phyloP scores from a whole-genome alignment of 2,888 invertebrate genomes.

The Xanthorhoe designata region DNA sequence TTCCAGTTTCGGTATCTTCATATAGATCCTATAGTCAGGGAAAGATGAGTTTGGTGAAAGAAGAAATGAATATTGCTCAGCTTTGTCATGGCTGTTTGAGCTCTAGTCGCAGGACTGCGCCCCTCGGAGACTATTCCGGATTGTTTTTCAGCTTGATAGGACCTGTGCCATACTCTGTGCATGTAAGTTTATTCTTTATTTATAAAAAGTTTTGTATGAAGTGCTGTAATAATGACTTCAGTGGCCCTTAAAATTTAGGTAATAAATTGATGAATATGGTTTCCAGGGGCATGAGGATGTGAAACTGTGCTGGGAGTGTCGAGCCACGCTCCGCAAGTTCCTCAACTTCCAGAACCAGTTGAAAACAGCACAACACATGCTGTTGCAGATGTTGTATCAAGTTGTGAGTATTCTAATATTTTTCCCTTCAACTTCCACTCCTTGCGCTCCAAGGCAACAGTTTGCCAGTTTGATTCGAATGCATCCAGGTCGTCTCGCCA shows the following conservation, averaged over 20 bases:
- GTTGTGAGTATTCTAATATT: slow-evolving; percentile 28
- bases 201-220: too few species aligned
- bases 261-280: background rate
- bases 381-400: slow-evolving; percentile 38
- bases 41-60: slow-evolving; percentile 32
- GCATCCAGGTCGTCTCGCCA: too few species aligned
- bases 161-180: slow-evolving; percentile 32
- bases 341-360: slow-evolving; percentile 35
- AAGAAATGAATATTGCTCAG: slow-evolving; percentile 27
- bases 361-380: slow-evolving; percentile 34
- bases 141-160: slow-evolving; percentile 29
- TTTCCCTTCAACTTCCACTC: too few species aligned
- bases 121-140: slow-evolving; percentile 29
- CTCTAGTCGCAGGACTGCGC: slow-evolving; percentile 22
- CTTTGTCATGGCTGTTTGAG: slow-evolving; percentile 40
- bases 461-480: too few species aligned
- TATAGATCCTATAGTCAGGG: background rate
- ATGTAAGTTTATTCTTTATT: slow-evolving; percentile 32
- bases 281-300: slow-evolving; percentile 31
- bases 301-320: slow-evolving; percentile 43
- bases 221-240: too few species aligned
- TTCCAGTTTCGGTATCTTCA: background rate
- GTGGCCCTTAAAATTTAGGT: too few species aligned
- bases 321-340: slow-evolving; percentile 25
- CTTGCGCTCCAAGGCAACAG: too few species aligned